phyloP scores from a whole-genome alignment of 2,113 vertebrate genomes.

The Nanorana parkeri region DNA sequence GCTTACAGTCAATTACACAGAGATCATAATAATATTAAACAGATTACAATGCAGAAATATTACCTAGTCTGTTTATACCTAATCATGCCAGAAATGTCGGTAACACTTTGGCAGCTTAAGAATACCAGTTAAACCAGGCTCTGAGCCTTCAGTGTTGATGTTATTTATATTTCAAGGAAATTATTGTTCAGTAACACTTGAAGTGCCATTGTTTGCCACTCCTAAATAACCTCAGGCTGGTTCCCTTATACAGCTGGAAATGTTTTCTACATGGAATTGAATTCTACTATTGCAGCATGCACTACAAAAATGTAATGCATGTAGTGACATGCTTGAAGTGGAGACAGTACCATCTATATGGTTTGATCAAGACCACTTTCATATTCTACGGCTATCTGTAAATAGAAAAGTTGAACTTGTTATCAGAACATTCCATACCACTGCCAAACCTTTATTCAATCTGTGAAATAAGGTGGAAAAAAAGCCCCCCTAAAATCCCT shows the following conservation, averaged over 20 bases:
- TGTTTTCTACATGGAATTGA: neutral
- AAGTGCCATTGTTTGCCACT: neutral
- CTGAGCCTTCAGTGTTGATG: neutral
- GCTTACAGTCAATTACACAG: constrained; percentile 31
- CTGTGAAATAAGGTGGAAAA: too few relatives aligned
- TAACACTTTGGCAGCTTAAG: constrained; percentile 21
- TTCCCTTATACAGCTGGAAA: neutral
- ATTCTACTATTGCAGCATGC: too few relatives aligned
- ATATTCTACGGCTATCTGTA: too few relatives aligned
- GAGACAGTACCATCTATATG: too few relatives aligned
- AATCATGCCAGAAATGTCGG: constrained; percentile 19
- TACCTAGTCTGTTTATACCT: constrained; percentile 38
- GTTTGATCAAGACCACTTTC: too few relatives aligned
- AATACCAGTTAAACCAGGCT: constrained; percentile 16
- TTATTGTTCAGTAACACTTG: neutral
- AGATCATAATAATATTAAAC: constrained; percentile 45
- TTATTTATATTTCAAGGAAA: neutral
- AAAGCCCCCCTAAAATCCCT: too few relatives aligned
- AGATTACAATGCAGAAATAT: constrained; percentile 41
- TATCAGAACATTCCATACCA: too few relatives aligned
- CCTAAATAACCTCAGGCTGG: neutral
- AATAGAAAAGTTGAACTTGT: too few relatives aligned
- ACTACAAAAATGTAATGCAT: too few relatives aligned
- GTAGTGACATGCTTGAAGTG: too few relatives aligned
- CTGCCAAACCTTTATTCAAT: too few relatives aligned